Base-by-base conservation (phyloP, 2,797 vertebrate species). In the Diceros bicornis region DNA sequence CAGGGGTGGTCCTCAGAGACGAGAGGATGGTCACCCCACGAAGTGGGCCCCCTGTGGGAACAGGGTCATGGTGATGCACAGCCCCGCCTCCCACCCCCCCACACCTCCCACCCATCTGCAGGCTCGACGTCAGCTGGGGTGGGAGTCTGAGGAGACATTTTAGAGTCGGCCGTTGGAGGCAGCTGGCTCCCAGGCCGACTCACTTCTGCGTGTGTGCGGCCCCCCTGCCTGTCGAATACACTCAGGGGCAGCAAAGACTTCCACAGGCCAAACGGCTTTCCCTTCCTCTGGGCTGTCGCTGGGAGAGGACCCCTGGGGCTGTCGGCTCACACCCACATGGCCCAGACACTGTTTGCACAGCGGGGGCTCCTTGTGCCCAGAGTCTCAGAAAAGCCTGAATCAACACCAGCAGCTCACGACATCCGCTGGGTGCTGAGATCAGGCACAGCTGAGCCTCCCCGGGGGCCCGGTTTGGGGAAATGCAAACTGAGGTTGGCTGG, bases 1-100 rank as follows among this genome's bases (percentile, higher is more conserved):
- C 94, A 1, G 98, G 87, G 2, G 79, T 3, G 0, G 98, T 98
- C 94, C 32, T 97, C 66, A 97, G 14, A 52, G 98, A 78, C 16
- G 98, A 97, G 57, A 98, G 97, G 91, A 98, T 50, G 17, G 96
- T 97, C 91, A 98, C 96, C 72, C 72, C 95, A 0, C n/a, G 93
- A 41, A 96, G 84, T 4, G 74, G 82, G 0, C 59, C 37, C 82
- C 86, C 95, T 98, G 87, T 1, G 2, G 87, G 88, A 21, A 89
- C 11, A 68, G 50, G 13, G 27, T 2, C 0, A 0, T 0, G 0
- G 20, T 55, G 62, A 18, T 0, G 2, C 12, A 3, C 11, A 21
- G 37, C 6, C 78, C 16, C 9, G 14, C 0, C 1, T n/a, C 25
- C 66, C 4, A 2, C 61, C 1, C 3, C 66, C 75, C n/a, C 37